Base-by-base conservation (phyloP, 2,113 vertebrate species). In the Panthera tigris region DNA sequence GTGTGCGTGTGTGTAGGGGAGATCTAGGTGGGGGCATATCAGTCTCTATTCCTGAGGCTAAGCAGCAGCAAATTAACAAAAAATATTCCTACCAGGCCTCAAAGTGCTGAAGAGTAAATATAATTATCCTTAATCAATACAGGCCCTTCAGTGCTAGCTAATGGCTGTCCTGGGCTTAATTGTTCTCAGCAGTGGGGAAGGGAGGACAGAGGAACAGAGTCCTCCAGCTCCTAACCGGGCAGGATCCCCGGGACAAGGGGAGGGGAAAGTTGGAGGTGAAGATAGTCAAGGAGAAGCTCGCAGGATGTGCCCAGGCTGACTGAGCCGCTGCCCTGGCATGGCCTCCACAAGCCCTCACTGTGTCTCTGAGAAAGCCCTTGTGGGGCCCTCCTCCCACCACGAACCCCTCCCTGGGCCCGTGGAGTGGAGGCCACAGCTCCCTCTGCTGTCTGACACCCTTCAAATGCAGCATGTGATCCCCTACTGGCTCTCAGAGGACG, bases 71-170 rank as follows among this genome's bases (percentile, higher is more conserved):
- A 98, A 97, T 97, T 97, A 96, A 92, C 97, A 93, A 96, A 97
- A 95, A 96, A 97, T 85, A 96, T 93, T 95, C 96, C 88, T 96
- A 81, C 87, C 92, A 79, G 81, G 92, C 76, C 94, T 95, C 97
- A 95, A 78, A 96, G 84, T 97, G 95, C 95, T 94, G 45, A 95
- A 98, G 94, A 97, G 96, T 97, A 98, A 98, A 98, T 97, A 97
- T 79, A 98, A 98, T 98, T 97, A 97, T 94, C 91, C 94, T 96
- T 97, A 97, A 98, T 98, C 97, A 98, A 98, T 98, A 97, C 76
- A 76, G 95, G 95, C 92, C 97, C 95, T 97, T 97, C 96, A 96
- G 95, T 73, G 61, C 69, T 63, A 66, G 95, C 76, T 97, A 96
- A 97, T 71, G 94, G 97, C 90, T 65, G 94, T 96, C 84, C 94